Evolutionary conservation across 2,113 vertebrate species (phyloP).

Genomic region (Pygoscelis antarcticus): DNA sequence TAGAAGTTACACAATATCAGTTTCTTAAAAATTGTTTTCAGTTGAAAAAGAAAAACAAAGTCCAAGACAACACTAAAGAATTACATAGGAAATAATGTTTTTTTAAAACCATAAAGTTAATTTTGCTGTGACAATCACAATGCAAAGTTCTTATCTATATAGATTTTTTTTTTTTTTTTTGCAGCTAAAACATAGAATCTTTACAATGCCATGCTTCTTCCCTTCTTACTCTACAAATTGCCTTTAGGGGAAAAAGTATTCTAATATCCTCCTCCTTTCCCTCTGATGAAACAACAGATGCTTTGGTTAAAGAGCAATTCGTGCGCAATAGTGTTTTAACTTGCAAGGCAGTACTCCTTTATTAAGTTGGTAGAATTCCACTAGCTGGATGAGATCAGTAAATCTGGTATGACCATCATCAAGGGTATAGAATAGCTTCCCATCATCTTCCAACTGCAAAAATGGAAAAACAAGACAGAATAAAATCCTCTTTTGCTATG

Average conservation of each 20-base stretch:
- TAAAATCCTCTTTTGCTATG: background rate
- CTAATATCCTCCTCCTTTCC: slow-evolving; percentile 31
- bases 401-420: slow-evolving; percentile 95
- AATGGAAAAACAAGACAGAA: slow-evolving; percentile 18
- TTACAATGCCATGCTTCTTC: slow-evolving; percentile 9
- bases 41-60: background rate
- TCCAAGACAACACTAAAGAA: slow-evolving; percentile 60
- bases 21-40: background rate
- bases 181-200: slow-evolving; percentile 50
- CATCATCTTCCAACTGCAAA: slow-evolving; percentile 89
- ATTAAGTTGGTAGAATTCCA: slow-evolving; percentile 98
- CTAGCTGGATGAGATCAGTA: slow-evolving; percentile 95
- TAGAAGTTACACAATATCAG: background rate
- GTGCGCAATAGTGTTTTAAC: slow-evolving; percentile 92
- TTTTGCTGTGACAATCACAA: slow-evolving; percentile 61
- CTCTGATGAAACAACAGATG: slow-evolving; percentile 18
- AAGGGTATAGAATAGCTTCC: slow-evolving; percentile 89
- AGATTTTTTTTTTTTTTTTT: background rate
- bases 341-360: slow-evolving; percentile 93
- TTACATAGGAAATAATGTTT: slow-evolving; percentile 44
- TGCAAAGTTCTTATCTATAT: slow-evolving; percentile 57
- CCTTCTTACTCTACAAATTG: slow-evolving; percentile 1
- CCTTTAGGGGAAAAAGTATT: background rate
- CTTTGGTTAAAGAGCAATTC: slow-evolving; percentile 84
- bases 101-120: slow-evolving; percentile 53